Evolutionary conservation across 2,888 invertebrate species (phyloP).

Genomic region (Volucella inflata): DNA sequence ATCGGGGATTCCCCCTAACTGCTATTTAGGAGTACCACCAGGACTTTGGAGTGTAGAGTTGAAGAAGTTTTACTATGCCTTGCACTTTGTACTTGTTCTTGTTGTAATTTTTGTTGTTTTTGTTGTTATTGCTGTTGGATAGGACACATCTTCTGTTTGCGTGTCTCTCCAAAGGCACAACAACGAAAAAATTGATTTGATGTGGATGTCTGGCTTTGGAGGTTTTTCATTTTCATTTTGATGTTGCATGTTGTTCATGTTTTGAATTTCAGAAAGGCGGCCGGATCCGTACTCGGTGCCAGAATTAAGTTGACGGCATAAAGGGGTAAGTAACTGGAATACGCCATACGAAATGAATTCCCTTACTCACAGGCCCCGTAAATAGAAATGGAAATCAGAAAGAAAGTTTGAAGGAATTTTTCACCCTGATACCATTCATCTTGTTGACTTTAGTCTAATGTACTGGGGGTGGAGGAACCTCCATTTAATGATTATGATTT

Average conservation of each 20-base stretch:
- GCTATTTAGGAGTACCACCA: neutral
- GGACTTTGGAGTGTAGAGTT: slow-evolving; percentile 23
- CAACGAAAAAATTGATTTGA: slow-evolving; percentile 67
- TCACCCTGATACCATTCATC: slow-evolving; percentile 23
- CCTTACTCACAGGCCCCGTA: slow-evolving; percentile 13
- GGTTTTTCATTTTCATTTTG: slow-evolving; percentile 70
- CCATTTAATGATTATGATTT: slow-evolving; percentile 22
- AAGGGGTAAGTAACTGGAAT: slow-evolving; percentile 33
- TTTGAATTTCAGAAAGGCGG: slow-evolving; percentile 48
- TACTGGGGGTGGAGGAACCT: neutral
- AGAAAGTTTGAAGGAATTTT: slow-evolving; percentile 55
- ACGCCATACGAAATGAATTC: too few species aligned
- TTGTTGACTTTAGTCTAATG: neutral
- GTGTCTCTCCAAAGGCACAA: slow-evolving; percentile 69
- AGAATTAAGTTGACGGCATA: slow-evolving; percentile 24
- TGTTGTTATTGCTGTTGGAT: slow-evolving; percentile 51
- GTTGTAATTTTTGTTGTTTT: neutral
- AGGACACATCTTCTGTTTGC: slow-evolving; percentile 61
- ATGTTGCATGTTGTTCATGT: slow-evolving; percentile 76
- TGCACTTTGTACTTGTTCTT: slow-evolving; percentile 47
- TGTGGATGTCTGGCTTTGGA: slow-evolving; percentile 42
- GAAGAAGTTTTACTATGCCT: slow-evolving; percentile 34
- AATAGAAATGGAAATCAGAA: slow-evolving; percentile 66
- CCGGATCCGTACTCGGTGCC: slow-evolving; percentile 66
- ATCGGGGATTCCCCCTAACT: slow-evolving; percentile 19